Evolutionary conservation across 1,140 invertebrate species (phyloP), one percentile per base, ranked within the genome.

Genomic region (Steinernema khuongi): DNA sequence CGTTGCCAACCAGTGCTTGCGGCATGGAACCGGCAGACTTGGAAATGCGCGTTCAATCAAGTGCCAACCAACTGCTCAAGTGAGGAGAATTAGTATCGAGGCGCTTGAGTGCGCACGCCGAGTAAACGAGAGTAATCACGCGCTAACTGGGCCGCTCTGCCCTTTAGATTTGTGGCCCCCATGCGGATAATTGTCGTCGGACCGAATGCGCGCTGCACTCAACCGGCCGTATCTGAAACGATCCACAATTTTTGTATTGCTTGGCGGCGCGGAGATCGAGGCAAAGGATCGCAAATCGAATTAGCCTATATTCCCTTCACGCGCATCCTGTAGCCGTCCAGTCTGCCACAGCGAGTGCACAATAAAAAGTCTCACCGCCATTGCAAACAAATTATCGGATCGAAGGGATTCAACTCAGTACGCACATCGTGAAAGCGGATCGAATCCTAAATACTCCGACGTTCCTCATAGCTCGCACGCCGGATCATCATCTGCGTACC

Each of bases 281-380:
- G 50, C 50, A 60, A 41, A 11, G 50, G 50, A 60, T 60, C 50
- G 50, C 50, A 60, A 60, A 60, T 60, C 50, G 50, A 60, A 60
- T 60, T 60, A 60, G 50, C 50, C 50, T 60, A 60, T 60, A 60
- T 60, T 60, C 50, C 22, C 50, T 60, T 60, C 50, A 60, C 50
- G 50, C 50, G 50, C 50, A 60, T 60, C 50, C 50, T 11, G 11
- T 60, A 60, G 11, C 22, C 50, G 11, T 60, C 50, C 22, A 11
- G 11, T 17, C 50, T 26, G 50, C 50, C 50, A 2, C 22, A 2
- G 50, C 26, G 50, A 60, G 50, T 60, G 50, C 11, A 60, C 50
- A 60, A 60, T 60, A 26, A 60, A 60, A 17, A 60, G 11, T 26
- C 50, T 60, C 50, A 26, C 50, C 50, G 50, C 50, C 14, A 26